phyloP scores from a whole-genome alignment of 1,140 invertebrate species.

The Aphaenogaster floridana region DNA sequence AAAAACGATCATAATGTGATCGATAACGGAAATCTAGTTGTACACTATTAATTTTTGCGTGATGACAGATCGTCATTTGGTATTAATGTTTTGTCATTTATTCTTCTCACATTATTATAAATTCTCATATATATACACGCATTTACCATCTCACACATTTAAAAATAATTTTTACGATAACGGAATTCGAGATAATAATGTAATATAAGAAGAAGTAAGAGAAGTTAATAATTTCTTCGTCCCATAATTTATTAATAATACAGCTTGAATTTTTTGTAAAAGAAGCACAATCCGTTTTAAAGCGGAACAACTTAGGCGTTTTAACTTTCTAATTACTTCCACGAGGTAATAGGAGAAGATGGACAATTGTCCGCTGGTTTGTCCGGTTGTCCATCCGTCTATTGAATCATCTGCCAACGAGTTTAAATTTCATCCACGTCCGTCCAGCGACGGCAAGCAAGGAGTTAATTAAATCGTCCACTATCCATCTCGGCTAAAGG shows the following conservation, averaged over 20 bases:
- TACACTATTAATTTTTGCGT: neutral
- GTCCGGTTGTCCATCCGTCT: conserved; percentile 44
- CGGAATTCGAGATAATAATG: neutral
- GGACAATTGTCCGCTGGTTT: conserved; percentile 41
- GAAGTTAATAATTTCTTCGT: neutral
- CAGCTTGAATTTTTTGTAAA: conserved; percentile 8
- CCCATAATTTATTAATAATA: neutral
- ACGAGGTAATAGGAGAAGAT: conserved; percentile 61
- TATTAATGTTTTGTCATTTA: conserved; percentile 21
- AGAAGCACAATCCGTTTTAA: neutral
- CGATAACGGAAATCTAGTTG: conserved; percentile 30
- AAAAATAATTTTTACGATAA: neutral
- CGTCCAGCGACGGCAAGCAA: neutral
- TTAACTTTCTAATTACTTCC: conserved; percentile 41
- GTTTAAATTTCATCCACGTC: conserved; percentile 58
- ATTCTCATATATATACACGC: neutral
- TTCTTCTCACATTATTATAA: neutral
- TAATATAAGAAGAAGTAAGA: neutral
- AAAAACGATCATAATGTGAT: conserved; percentile 42
- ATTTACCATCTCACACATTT: no score
- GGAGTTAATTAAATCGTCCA: conserved; percentile 29
- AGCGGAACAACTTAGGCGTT: neutral
- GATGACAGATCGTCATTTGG: neutral
- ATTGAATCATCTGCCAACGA: conserved; percentile 71
- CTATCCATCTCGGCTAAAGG: conserved; percentile 1